Percentiles rank a stretch among this genome's conserved stretches.
phyloP scores from a whole-genome alignment of 2,797 vertebrate species.

The Muraenolepis orangiensis region DNA sequence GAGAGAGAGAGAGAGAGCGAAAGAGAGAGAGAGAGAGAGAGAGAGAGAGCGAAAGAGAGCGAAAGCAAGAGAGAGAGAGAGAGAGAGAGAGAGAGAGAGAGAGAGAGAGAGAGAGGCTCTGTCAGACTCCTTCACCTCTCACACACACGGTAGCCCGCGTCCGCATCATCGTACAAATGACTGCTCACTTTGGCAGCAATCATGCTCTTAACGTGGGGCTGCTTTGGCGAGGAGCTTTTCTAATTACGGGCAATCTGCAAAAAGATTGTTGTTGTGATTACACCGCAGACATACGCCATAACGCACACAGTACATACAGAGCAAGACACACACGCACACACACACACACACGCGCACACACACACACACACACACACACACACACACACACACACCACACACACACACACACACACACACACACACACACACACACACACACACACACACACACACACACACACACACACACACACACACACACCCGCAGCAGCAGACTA shows the following conservation, averaged over 20 bases:
- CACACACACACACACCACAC: no score
- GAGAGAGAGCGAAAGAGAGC: no score
- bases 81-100: background rate
- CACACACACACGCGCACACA: no score
- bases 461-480: no score
- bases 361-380: no score
- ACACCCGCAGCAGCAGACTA: no score
- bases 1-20: background rate
- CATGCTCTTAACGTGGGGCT: constrained; percentile 76
- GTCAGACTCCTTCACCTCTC: constrained; percentile 61
- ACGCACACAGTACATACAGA: constrained; percentile 58
- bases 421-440: no score
- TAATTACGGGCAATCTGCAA: constrained; percentile 77
- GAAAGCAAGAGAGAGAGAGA: background rate
- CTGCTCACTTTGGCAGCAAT: constrained; percentile 75
- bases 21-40: background rate
- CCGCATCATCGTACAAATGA: constrained; percentile 74
- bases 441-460: no score
- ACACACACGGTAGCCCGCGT: constrained; percentile 52
- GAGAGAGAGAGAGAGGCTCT: background rate
- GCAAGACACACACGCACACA: no score
- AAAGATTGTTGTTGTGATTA: constrained; percentile 75
- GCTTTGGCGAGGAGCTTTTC: constrained; percentile 72
- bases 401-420: no score
- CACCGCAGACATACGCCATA: constrained; percentile 60